Percentiles rank a stretch among this genome's conserved stretches.
These are phyloP conservation scores for Cataglyphis altisquamis DNA, from an alignment of 2,888 invertebrate species.

Conservation along the genomic window DNA sequence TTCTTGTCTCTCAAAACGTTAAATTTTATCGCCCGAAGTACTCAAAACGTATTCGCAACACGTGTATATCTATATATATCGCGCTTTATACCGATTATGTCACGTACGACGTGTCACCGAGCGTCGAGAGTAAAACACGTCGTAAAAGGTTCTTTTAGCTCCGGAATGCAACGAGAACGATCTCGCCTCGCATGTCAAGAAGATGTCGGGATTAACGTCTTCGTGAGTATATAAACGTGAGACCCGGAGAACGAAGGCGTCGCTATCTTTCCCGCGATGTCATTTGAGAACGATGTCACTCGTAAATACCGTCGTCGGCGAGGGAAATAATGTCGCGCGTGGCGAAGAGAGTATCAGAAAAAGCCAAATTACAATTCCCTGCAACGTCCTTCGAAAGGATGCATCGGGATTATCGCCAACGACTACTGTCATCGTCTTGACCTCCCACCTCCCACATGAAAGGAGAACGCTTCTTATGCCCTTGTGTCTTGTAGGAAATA, in stretches of 20 bases:
- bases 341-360: background rate
- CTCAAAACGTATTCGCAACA: background rate
- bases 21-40: background rate
- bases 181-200: background rate
- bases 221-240: background rate
- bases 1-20: background rate
- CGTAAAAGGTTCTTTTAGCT: constrained; percentile 18
- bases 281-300: background rate
- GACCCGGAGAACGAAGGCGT: background rate
- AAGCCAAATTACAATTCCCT: constrained; percentile 43
- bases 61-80: background rate
- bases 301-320: background rate
- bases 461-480: constrained; percentile 10
- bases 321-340: constrained; percentile 19
- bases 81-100: background rate
- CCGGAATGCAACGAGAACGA: background rate
- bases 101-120: background rate
- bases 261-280: constrained; percentile 8
- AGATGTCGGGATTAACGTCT: background rate
- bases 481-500: background rate
- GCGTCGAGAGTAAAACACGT: constrained; percentile 5
- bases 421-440: constrained; percentile 20
- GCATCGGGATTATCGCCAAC: constrained; percentile 13
- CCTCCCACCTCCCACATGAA: constrained; percentile 25
- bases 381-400: constrained; percentile 37